phyloP scores from a whole-genome alignment of 2,888 invertebrate species.

The Salpingus planirostris region DNA sequence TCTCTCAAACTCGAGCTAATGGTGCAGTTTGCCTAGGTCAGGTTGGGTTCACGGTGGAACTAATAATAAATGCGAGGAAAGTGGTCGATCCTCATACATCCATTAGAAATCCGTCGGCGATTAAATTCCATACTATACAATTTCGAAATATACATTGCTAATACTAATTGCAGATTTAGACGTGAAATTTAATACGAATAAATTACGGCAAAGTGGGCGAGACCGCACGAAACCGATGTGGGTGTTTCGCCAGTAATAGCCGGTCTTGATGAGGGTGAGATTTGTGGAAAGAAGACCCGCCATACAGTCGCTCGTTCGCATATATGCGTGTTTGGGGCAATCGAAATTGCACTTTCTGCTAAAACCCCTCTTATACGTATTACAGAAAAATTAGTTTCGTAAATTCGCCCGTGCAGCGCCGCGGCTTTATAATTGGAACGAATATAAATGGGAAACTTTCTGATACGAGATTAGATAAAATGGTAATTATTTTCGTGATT shows the following conservation, averaged over 20 bases:
- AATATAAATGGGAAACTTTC: slow-evolving; percentile 22
- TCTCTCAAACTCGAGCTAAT: no score
- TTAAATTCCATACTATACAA: slow-evolving; percentile 19
- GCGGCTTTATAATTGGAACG: slow-evolving; percentile 10
- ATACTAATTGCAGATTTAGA: slow-evolving; percentile 20
- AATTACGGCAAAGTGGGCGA: slow-evolving; percentile 18
- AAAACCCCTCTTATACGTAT: background rate
- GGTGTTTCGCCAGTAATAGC: slow-evolving; percentile 10
- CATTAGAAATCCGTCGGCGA: no score
- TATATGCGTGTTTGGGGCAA: slow-evolving; percentile 1
- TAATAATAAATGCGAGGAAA: no score
- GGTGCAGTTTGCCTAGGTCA: no score
- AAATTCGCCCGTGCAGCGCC: slow-evolving; percentile 2
- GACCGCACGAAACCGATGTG: slow-evolving; percentile 13
- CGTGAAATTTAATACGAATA: slow-evolving; percentile 22
- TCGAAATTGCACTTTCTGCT: slow-evolving; percentile 6
- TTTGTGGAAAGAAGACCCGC: slow-evolving; percentile 9
- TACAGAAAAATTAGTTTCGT: slow-evolving; percentile 3
- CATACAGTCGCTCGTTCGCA: slow-evolving; percentile 2
- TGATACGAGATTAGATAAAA: slow-evolving; percentile 36
- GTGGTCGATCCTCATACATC: no score
- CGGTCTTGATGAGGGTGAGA: slow-evolving; percentile 7
- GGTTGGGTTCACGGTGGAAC: no score
- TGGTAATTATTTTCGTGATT: slow-evolving; percentile 39
- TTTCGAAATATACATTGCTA: slow-evolving; percentile 21